These are phyloP conservation scores for Plutomurus gul DNA, from an alignment of 1,140 invertebrate genomes.

Conservation along the genomic window DNA sequence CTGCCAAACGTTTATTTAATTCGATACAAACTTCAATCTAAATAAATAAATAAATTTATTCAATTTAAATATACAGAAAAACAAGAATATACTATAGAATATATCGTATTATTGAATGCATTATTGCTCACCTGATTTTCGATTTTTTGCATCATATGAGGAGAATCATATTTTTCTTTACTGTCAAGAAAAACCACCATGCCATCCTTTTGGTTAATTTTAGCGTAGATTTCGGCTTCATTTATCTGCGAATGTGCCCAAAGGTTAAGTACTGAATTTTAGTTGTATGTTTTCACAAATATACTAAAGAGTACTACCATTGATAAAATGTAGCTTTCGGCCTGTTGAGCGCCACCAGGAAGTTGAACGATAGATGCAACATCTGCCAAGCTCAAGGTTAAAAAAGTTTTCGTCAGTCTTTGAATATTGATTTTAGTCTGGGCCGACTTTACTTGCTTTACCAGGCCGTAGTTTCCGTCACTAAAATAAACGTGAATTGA, in stretches of 20 bases:
- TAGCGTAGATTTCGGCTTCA: constrained; percentile 94
- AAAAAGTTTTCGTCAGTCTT: constrained; percentile 93
- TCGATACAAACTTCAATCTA: constrained; percentile 84
- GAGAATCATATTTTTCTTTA: constrained; percentile 91
- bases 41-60: neutral
- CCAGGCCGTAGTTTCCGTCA: constrained; percentile 65
- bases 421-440: constrained; percentile 97
- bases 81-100: neutral
- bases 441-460: constrained; percentile 77
- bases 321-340: constrained; percentile 91
- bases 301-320: constrained; percentile 71
- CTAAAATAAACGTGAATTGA: no score
- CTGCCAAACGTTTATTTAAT: constrained; percentile 65
- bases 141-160: constrained; percentile 79
- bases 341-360: constrained; percentile 73
- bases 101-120: neutral
- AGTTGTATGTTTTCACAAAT: neutral
- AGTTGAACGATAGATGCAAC: constrained; percentile 90
- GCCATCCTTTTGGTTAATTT: constrained; percentile 96
- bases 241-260: constrained; percentile 75
- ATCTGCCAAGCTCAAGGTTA: constrained; percentile 90
- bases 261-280: neutral
- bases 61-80: constrained; percentile 24
- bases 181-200: constrained; percentile 97
- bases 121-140: constrained; percentile 68